These are phyloP conservation scores for Ostrea denselamellosa DNA, from an alignment of 1,140 invertebrate genomes.

Conservation along the genomic window DNA sequence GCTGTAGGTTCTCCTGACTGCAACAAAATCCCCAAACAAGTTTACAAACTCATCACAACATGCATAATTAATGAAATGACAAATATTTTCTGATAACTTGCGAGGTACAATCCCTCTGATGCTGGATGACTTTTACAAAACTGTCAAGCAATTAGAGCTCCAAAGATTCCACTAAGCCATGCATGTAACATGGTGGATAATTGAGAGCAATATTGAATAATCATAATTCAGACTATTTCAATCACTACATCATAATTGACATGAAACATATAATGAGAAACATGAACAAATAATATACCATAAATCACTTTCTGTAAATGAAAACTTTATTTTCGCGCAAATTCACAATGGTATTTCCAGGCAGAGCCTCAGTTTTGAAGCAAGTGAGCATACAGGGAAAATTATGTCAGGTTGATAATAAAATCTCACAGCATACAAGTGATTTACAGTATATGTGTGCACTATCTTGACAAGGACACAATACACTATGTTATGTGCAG, in stretches of 20 bases:
- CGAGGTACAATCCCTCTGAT: too few species aligned
- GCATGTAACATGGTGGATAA: background rate
- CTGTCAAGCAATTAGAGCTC: background rate
- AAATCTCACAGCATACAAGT: too few species aligned
- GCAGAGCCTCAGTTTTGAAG: too few species aligned
- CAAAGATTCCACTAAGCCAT: background rate
- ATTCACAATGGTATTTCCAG: too few species aligned
- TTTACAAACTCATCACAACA: background rate
- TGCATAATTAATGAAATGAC: background rate
- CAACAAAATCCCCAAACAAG: conserved; percentile 1
- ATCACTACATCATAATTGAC: background rate
- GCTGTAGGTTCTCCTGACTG: conserved; percentile 4
- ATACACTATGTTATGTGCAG: background rate
- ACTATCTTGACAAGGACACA: background rate
- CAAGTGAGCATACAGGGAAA: too few species aligned
- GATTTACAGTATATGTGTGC: too few species aligned
- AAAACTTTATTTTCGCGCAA: too few species aligned
- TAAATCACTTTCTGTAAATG: too few species aligned
- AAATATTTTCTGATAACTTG: background rate
- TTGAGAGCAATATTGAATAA: background rate
- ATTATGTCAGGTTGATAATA: too few species aligned
- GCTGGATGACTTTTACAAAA: background rate
- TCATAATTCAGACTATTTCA: background rate
- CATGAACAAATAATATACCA: background rate
- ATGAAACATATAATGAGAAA: background rate